Conservation (phyloP, 1,140 invertebrate genomes). For the Drosophila nasuta region DNA sequence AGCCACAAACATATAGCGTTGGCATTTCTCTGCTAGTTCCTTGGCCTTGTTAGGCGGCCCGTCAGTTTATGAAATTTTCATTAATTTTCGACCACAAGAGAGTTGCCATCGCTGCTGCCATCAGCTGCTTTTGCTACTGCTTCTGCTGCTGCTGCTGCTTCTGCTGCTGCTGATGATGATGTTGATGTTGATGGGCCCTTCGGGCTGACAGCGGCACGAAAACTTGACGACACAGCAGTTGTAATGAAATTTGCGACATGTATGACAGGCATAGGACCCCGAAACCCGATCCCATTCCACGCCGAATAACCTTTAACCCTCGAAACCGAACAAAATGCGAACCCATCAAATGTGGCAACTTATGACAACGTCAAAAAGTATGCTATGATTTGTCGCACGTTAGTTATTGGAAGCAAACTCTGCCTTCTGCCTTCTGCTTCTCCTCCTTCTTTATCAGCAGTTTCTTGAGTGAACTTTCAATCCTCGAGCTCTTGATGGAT, state of each 20-base stretch:
- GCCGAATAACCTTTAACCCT: conserved; percentile 2
- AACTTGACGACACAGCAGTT: conserved; percentile 81
- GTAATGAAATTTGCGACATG: conserved; percentile 81
- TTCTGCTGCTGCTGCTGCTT: conserved; percentile 48
- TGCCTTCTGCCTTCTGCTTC: neutral
- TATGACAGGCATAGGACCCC: conserved; percentile 56
- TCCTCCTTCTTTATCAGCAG: neutral
- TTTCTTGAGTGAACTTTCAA: conserved; percentile 32
- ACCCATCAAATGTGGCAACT: conserved; percentile 54
- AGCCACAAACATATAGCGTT: conserved; percentile 65
- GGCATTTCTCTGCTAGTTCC: conserved; percentile 55
- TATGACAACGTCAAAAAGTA: conserved; percentile 72
- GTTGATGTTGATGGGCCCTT: conserved; percentile 61
- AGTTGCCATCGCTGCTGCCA: conserved; percentile 51
- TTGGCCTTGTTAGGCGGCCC: conserved; percentile 46
- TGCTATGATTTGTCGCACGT: conserved; percentile 59
- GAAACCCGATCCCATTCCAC: neutral
- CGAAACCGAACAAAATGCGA: conserved; percentile 2
- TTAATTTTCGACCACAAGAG: conserved; percentile 81
- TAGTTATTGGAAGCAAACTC: conserved; percentile 24
- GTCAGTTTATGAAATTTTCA: conserved; percentile 82
- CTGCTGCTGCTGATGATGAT: conserved; percentile 25
- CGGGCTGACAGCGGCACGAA: conserved; percentile 77
- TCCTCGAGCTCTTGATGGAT: conserved; percentile 45
- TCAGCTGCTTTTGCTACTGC: conserved; percentile 27